Evolutionary conservation across 2,797 vertebrate genomes (phyloP), one percentile per base, ranked within the genome.

Genomic region (Halcyon smyrnensis): DNA sequence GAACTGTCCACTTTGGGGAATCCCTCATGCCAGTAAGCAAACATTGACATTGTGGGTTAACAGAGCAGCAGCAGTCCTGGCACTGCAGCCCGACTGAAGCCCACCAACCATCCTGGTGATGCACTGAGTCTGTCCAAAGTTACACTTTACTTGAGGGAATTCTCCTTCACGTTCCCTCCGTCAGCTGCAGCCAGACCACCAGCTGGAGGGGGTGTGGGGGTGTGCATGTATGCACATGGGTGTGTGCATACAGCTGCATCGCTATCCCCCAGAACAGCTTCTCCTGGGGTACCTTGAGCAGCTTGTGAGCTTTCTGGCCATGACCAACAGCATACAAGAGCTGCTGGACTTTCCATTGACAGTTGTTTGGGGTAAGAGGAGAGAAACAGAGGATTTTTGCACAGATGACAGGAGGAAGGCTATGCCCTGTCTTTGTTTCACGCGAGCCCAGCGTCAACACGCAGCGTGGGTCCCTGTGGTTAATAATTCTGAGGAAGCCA

Each of bases 251-350:
- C 0, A 2, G 28, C 15, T 3, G 1, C 48, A 9, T 4, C n/a
- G 39, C 27, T 39, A 20, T 20, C 54, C 74, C 56, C 65, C 57
- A 54, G 67, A 57, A 15, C 13, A 8, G 51, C 59, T 93, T 70
- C 77, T 76, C n/a, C 56, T 36, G 16, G 24, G 43, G 3, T 54
- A 23, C n/a, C 25, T 34, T 15, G 34, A n/a, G 37, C 36, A 37
- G 36, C 1, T 4, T 32, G 56, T 36, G 69, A 93, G 34, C 62
- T 18, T 28, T 24, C 45, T 86, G 73, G 65, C 76, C 32, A 28
- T 1, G 43, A 41, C 12, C 60, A 64, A 39, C 41, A 45, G 24
- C 0, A 1, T n/a, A 30, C 0, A 0, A 68, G 5, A 75, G 53
- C 70, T 96, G 32, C 48, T 78, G 70, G 28, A 23, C 41, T 82